These are phyloP conservation scores for Phragmatobia fuliginosa DNA, from an alignment of 2,888 invertebrate species.

Conservation along the genomic window DNA sequence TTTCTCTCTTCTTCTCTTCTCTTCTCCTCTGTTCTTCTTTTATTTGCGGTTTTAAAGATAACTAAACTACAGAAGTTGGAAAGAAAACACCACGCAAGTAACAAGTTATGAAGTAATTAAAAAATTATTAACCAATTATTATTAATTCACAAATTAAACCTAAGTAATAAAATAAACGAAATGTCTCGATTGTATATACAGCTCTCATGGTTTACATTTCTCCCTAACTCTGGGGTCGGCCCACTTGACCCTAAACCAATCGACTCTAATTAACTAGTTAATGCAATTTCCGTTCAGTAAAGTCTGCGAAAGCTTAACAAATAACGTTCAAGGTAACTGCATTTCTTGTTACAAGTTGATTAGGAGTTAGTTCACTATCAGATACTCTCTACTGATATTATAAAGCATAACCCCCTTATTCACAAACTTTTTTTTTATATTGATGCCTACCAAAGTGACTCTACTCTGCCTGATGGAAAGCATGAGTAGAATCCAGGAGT, in stretches of 20 bases:
- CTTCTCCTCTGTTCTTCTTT: no score
- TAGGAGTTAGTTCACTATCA: background rate
- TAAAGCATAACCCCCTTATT: background rate
- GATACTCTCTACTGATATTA: background rate
- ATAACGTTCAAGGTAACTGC: conserved; percentile 31
- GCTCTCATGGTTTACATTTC: background rate
- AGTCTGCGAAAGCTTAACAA: conserved; percentile 41
- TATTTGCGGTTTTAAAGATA: no score
- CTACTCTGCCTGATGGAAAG: no score
- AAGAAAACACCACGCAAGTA: background rate
- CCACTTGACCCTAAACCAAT: conserved; percentile 1
- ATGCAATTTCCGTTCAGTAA: conserved; percentile 38
- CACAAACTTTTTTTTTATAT: no score
- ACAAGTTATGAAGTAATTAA: background rate
- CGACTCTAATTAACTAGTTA: conserved; percentile 8
- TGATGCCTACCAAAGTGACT: no score
- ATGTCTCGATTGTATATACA: background rate
- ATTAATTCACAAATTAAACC: background rate
- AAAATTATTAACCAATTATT: background rate
- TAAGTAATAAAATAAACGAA: background rate
- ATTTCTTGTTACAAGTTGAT: background rate
- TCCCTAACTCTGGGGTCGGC: background rate
- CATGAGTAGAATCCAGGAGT: no score
- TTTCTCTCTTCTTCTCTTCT: no score
- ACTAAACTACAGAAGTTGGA: no score